Base-by-base conservation (phyloP, 1,140 invertebrate species). In the Drosophila kikkawai region DNA sequence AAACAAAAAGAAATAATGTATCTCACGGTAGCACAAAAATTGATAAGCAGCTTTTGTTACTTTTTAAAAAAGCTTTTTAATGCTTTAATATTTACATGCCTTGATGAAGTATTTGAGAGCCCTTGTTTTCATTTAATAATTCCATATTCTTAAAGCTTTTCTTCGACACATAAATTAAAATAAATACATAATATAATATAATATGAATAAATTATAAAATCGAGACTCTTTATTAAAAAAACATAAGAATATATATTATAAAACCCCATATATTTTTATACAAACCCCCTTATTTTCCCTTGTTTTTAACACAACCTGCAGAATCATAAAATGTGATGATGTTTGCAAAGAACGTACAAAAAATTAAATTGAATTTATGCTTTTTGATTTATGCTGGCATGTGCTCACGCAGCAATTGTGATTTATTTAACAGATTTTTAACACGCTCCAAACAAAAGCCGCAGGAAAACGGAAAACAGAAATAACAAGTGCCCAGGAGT, bases 371-470 rank as follows among this genome's bases (percentile, higher is more conserved):
- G 36, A 69, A 78, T 78, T 61, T 69, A 63, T 71, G 57, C 47
- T 56, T 64, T 79, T 63, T 79, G 75, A 79, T 79, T 79, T 79
- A 79, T 64, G 41, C 26, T 22, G 53, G 36, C 75, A 45, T 41
- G 55, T 45, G 71, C 59, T 12, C 41, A 45, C 47, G 75, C 76
- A 79, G 60, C 59, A 55, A 70, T 79, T 79, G 45, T 79, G 76
- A 79, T 79, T 79, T 79, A 79, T 79, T 79, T 79, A 79, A 79
- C 51, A 79, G 75, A 79, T 79, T 79, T 71, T 79, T 53, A 79
- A 71, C 76, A 79, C 76, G 59, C 51, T 37, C 45, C 42, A 51
- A 55, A 71, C 29, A 57, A 69, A 45, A 55, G 53, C 39, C 42
- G 44, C 50, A 45, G 56, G 48, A 42, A 66, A 69, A 53, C 45